Base-by-base conservation (phyloP, 2,888 invertebrate species). In the Aleiodes testaceus region DNA sequence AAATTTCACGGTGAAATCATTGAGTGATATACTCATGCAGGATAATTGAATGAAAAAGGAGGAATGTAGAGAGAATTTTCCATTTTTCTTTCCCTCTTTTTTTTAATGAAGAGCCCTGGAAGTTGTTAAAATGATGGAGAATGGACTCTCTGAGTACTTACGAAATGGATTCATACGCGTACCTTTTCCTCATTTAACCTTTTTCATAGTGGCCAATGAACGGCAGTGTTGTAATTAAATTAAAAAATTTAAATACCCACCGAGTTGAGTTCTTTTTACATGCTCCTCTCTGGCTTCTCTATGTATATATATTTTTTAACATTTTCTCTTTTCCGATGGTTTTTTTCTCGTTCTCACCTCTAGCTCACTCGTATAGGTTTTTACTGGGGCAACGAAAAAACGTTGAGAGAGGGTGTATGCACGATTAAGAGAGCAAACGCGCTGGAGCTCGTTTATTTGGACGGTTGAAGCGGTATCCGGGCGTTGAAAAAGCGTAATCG, bases 191-290 rank as follows among this genome's bases (percentile, higher is more conserved):
- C 55, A 55, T 55, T 55, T n/a, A 30, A 14, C 36, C 55, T 55
- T 22, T 55, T 55, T 55, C 55, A 55, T 55, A 75, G 66, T 69
- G 55, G 52, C 64, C 69, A 9, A 55, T 55, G 72, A 52, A 75
- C 74, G 72, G 76, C 55, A 61, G 63, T 53, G 73, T 65, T 73
- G 75, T 79, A 78, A 79, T 77, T 80, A 75, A 77, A 81, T 81
- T 77, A 79, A 80, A 76, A 80, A 78, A 79, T 79, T 81, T 80
- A 78, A 81, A 78, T 81, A 81, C 77, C 61, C 42, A 61, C 20
- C 70, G 65, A 72, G 70, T 67, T 47, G 69, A 69, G 59, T 66
- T 64, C 59, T 26, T 26, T 59, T 63, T 61, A 53, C 47, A 45
- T 53, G 14, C 16, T 50, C 59, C 53, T 44, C 47, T 36, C 61